Base-by-base conservation (phyloP, 1,140 invertebrate species). In the Pseudomyrmex sp. region DNA sequence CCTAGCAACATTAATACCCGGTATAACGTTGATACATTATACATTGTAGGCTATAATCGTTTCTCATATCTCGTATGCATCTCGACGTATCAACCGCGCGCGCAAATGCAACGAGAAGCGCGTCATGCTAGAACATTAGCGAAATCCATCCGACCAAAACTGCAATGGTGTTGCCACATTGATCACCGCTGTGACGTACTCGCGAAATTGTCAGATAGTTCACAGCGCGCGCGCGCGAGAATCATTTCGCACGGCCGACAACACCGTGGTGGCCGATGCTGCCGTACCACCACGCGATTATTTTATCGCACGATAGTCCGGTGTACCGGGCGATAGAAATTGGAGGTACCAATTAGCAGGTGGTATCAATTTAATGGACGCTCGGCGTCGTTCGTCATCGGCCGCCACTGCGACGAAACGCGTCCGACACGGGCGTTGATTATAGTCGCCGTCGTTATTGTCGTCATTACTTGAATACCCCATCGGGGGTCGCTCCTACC, bases 391-490 rank as follows among this genome's bases (percentile, higher is more conserved):
- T 88, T 82, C 86, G 83, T 88, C 87, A 88, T 88, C 69, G 35
- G 86, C 87, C 58, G 75, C 63, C 54, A 79, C 50, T 59, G 72
- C 75, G 23, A 73, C 44, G 77, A 85, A 79, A 75, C 58, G 86
- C 56, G 77, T 48, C 52, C 86, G 86, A 88, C 84, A 85, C 52
- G 72, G 76, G 62, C 85, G 85, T 88, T 88, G 83, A 88, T 88
- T 88, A 88, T 88, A 73, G 72, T 79, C 70, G 63, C 83, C 86
- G 73, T 88, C 77, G 87, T 88, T 88, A 88, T 88, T 86, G 66
- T 85, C 79, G 83, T 88, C 87, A 82, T 88, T 88, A 88, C 85
- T 88, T 88, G 87, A 87, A 87, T 87, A 88, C 80, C 76, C 87
- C 63, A 87, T 88, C 76, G 75, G 35, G 35, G 5, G 70, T n/a